Percentiles rank a stretch among this genome's conserved stretches.
Evolutionary conservation across 2,797 vertebrate species (phyloP).

Genomic region (Mus spretus): DNA sequence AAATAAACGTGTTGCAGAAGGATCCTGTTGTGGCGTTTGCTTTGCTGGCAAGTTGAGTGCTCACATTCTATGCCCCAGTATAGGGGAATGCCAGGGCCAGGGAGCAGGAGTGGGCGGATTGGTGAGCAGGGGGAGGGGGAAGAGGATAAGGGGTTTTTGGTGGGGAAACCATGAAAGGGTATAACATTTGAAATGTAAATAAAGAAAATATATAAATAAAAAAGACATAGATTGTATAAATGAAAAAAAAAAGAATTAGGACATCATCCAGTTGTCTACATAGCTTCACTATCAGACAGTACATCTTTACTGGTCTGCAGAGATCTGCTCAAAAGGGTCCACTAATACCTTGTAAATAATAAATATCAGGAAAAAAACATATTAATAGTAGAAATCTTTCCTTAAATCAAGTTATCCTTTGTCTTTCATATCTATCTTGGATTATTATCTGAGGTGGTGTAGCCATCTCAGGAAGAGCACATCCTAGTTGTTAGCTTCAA

Average conservation of each 20-base stretch:
- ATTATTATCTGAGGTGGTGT: not conserved
- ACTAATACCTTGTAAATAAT: not conserved
- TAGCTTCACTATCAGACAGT: not conserved
- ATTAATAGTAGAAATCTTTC: not conserved
- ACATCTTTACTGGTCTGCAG: not conserved
- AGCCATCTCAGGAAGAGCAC: not conserved
- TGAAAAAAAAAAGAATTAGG: not conserved
- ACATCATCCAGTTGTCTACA: not conserved
- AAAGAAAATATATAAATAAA: too few species aligned
- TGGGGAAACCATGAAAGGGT: too few species aligned
- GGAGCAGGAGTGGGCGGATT: too few species aligned
- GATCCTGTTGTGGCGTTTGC: too few species aligned
- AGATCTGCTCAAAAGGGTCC: not conserved
- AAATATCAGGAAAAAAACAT: not conserved
- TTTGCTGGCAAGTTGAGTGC: too few species aligned
- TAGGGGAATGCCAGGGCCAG: too few species aligned
- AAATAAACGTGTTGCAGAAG: too few species aligned
- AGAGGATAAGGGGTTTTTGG: too few species aligned
- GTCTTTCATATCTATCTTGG: not conserved
- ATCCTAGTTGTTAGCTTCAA: not conserved
- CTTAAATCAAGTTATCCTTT: not conserved
- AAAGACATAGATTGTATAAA: too few species aligned
- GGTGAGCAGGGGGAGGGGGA: too few species aligned
- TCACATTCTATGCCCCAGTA: too few species aligned
- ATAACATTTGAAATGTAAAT: too few species aligned